These are phyloP conservation scores for Heliornis fulica DNA, from an alignment of 2,113 vertebrate species.

Conservation along the genomic window DNA sequence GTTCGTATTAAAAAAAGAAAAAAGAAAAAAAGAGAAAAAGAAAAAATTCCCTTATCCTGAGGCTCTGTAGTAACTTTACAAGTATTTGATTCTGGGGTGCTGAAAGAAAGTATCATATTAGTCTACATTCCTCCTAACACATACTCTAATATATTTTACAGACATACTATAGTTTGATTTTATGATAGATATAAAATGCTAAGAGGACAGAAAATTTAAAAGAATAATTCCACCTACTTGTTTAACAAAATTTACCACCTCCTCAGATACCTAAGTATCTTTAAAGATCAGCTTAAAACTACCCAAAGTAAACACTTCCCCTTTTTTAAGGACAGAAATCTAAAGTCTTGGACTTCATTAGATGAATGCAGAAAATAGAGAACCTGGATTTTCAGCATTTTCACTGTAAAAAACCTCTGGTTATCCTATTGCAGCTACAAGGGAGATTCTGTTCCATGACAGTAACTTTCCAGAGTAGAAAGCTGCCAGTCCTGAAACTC, in stretches of 20 bases:
- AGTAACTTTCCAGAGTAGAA: not conserved
- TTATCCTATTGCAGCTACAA: not conserved
- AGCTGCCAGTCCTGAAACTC: not conserved
- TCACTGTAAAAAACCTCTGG: not conserved
- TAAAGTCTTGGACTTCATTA: not conserved
- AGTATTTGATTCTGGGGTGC: constrained; percentile 49
- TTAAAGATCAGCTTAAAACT: not conserved
- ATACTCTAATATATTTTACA: not conserved
- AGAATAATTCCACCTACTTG: not conserved
- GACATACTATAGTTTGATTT: not conserved
- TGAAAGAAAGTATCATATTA: constrained; percentile 30
- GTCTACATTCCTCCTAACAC: not conserved
- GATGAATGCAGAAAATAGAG: not conserved
- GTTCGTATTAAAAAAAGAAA: not conserved
- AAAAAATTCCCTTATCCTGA: not conserved
- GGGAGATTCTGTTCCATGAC: not conserved
- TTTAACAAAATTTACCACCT: not conserved
- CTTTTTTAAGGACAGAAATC: not conserved
- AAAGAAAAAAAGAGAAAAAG: accelerated
- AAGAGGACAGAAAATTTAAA: not conserved
- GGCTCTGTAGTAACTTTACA: constrained; percentile 6
- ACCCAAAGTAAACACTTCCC: not conserved
- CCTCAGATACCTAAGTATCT: not conserved
- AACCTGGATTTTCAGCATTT: not conserved
- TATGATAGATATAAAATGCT: not conserved